phyloP scores from a whole-genome alignment of 2,888 invertebrate species.

The Griposia aprilina region DNA sequence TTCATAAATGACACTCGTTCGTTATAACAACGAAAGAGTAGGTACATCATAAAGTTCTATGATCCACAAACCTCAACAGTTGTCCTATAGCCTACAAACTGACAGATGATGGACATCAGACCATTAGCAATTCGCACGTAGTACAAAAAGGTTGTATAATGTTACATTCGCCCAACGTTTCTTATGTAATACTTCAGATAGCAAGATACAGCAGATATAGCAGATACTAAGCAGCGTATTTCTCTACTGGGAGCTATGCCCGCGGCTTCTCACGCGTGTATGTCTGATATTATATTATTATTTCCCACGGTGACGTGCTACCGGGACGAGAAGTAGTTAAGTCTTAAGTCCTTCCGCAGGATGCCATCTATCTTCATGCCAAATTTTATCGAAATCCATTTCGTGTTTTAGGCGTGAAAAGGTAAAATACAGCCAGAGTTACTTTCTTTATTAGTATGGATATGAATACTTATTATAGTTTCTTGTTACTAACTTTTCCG shows the following conservation, averaged over 20 bases:
- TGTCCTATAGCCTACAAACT: slow-evolving; percentile 35
- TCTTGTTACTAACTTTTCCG: slow-evolving; percentile 42
- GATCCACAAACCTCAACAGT: slow-evolving; percentile 41
- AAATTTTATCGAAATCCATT: no score
- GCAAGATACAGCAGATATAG: no score
- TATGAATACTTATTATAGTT: not conserved
- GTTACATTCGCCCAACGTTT: slow-evolving; percentile 16
- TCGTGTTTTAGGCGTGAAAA: no score
- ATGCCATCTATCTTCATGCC: no score
- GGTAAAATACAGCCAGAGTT: no score
- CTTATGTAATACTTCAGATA: slow-evolving; percentile 32
- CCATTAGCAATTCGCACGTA: slow-evolving; percentile 34
- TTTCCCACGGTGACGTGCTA: no score
- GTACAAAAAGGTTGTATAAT: slow-evolving; percentile 45
- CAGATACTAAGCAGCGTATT: slow-evolving; percentile 15
- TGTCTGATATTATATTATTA: no score
- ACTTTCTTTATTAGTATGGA: no score
- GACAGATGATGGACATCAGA: slow-evolving; percentile 43
- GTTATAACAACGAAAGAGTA: not conserved
- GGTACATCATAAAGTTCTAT: slow-evolving; percentile 4
- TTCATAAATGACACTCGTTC: not conserved
- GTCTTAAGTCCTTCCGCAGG: no score
- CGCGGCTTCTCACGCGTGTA: no score
- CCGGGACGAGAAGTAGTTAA: no score
- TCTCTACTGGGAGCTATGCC: slow-evolving; percentile 1